Conservation (phyloP, 37 sponge, comb jelly and placozoan species). For the Halisarca cf. caerulea region DNA sequence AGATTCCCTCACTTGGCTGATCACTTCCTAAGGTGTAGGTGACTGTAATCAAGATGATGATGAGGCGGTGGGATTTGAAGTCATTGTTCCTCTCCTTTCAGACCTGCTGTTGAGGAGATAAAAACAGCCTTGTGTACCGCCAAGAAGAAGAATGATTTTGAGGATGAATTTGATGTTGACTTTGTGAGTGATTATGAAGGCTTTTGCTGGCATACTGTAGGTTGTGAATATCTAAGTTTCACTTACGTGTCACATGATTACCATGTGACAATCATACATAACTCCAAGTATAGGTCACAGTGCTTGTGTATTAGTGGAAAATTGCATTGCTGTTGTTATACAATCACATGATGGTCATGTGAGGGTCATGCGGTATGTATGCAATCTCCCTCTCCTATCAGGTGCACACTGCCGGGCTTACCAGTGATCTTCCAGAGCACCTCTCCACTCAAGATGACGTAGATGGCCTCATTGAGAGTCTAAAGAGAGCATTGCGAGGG, state of each 20-base stretch:
- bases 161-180: not conserved
- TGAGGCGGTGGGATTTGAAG: too few relatives aligned
- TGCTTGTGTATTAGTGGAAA: too few relatives aligned
- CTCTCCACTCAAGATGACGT: constrained; percentile 49
- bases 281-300: too few relatives aligned
- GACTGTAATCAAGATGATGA: too few relatives aligned
- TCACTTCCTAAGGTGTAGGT: too few relatives aligned
- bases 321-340: too few relatives aligned
- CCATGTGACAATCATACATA: too few relatives aligned
- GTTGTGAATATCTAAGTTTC: too few relatives aligned
- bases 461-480: not conserved
- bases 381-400: not conserved
- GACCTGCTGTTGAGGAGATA: not conserved
- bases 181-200: not conserved
- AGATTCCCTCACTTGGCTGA: not conserved
- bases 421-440: constrained; percentile 83
- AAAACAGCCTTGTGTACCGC: not conserved
- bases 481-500: constrained; percentile 10
- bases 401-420: constrained; percentile 68
- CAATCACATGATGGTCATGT: too few relatives aligned
- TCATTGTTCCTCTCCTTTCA: too few relatives aligned
- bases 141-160: not conserved
- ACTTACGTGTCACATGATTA: too few relatives aligned
- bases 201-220: not conserved
- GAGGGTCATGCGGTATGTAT: too few relatives aligned